Base-by-base conservation (phyloP, 1,140 invertebrate species). In the Hermetia illucens region DNA sequence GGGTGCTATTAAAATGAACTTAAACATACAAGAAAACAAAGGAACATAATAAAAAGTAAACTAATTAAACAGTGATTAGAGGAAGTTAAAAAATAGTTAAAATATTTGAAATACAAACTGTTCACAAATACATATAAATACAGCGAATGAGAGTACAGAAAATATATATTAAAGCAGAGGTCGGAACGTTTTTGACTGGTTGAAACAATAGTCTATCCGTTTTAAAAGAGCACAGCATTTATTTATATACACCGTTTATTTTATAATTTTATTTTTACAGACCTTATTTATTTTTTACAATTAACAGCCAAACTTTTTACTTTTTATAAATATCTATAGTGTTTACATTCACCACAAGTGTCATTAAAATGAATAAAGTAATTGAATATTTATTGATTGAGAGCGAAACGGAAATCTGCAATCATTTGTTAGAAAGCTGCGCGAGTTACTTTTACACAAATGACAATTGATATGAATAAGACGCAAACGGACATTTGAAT, bases 131-230 rank as follows among this genome's bases (percentile, higher is more conserved):
- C 30, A 32, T 24, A 36, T 20, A 36, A 40, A 34, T 10, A 22
- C 22, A 12, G 27, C 17, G 12, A 37, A 22, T 37, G 16, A 40
- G 34, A 41, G 8, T n/a, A 37, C 22, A 35, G 24, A 40, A 17
- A 9, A 40, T 37, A 33, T 20, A 40, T 15, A 45, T 44, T 30
- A 40, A 35, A 45, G 31, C 22, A 34, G 45, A 51, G 54, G 55
- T 58, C 55, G 53, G 55, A 58, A 58, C 55, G 55, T 58, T 58
- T 58, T 58, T 58, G 55, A 58, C 49, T 58, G 55, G 55, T 55
- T 21, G 19, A 5, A 22, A 34, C 27, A 30, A 36, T 42, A 45
- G 46, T 27, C 24, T 13, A 27, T 27, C 13, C 13, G 8, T 9
- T 27, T 27, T 27, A 40, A 40, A 34, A 29, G 16, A 8, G 19